Base-by-base conservation (phyloP, 2,888 invertebrate species). In the Agrotis clavis region DNA sequence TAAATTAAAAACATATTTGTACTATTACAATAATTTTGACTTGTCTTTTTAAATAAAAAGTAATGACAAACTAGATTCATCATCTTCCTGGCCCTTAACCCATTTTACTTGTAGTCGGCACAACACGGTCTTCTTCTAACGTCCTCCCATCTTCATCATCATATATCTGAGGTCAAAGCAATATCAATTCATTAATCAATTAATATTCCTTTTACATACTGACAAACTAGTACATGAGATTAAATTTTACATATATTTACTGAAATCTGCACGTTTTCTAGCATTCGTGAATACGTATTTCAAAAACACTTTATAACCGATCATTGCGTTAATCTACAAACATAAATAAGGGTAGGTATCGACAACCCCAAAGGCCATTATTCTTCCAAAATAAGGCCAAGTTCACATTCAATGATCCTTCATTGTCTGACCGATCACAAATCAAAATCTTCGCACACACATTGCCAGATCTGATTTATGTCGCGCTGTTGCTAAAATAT, bases 391-490 rank as follows among this genome's bases (percentile, higher is more conserved):
- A 86, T 79, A 79, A 84, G 77, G 82, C 75, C 71, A 82, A 80
- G 82, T 84, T 80, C 82, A 82, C 71, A 79, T 59, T 83, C 87
- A 76, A 62, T 59, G 61, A 70, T 73, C 72, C 67, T 63, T 73
- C 66, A 83, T 83, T 70, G 75, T 70, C 66, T 59, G 82, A 77
- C 74, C 76, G 77, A 69, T 90, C 92, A 92, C 94, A 94, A 94
- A 94, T 94, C 94, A 94, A 88, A 90, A 71, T 74, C 62, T 74
- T 79, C 59, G 54, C 62, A 63, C 72, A 72, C 71, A 67, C 63
- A 83, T 72, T 61, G 48, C 87, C 88, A 89, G 89, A 89, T 9
- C 47, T 94, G 94, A 95, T 95, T 93, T 94, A 95, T 94, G 86
- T 89, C 84, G 86, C 79, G 82, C 86, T 86, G 80, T 74, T 84